Evolutionary conservation across 2,888 invertebrate genomes (phyloP), one percentile per base, ranked within the genome.

Genomic region (Acronicta psi): DNA sequence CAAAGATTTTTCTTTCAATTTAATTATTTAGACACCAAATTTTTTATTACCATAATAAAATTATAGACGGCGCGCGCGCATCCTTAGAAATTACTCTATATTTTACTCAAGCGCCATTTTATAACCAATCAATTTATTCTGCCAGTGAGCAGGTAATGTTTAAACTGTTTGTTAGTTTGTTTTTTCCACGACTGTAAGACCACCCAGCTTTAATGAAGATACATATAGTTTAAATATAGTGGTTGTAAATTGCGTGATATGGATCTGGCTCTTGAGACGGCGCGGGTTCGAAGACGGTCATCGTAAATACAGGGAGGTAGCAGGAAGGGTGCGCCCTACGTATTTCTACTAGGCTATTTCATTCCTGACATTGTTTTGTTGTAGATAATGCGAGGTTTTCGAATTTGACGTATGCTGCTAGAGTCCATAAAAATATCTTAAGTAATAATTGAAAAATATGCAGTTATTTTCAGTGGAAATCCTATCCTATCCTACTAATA

Each of bases 271-370:
- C 68, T 65, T 69, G 74, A 77, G 78, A 77, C 74, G 67, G 69
- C 63, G 70, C 67, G 76, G 70, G 80, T 82, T 80, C 77, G 80
- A 56, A 64, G 62, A 68, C 80, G 80, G 80, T 81, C 83, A 81
- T 73, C 58, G 52, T 68, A 69, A 66, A 53, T 59, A 60, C 78
- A 60, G 74, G 50, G 72, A 65, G 44, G 63, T 40, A 72, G 7
- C 54, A 40, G 29, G 45, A 2, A 11, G 14, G 6, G 11, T 2
- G 8, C 2, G 25, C 2, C 38, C 23, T 41, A 52, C 40, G 14
- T 41, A 13, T n/a, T n/a, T n/a, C n/a, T n/a, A n/a, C n/a, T n/a
- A n/a, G n/a, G n/a, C n/a, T n/a, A n/a, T n/a, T n/a, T n/a, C n/a
- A 11, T 29, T 29, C 29, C 11, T 29, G 3, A 11, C 1, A 29